Percentiles rank a stretch among this genome's conserved stretches.
These are phyloP conservation scores for Glomeris maerens DNA, from an alignment of 1,140 invertebrate genomes.

Conservation along the genomic window DNA sequence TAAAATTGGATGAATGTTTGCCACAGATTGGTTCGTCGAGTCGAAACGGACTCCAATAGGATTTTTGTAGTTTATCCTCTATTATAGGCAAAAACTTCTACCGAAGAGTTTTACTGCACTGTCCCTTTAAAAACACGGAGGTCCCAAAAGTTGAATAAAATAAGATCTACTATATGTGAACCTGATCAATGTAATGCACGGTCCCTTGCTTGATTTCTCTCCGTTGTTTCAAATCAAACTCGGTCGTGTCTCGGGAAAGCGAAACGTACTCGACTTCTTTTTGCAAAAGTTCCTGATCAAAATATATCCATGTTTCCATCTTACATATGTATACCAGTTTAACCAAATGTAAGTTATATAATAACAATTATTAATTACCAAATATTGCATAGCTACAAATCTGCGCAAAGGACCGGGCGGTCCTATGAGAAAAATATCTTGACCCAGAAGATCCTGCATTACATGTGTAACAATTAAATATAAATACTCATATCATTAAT, in stretches of 20 bases:
- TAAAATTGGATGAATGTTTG: too few species aligned
- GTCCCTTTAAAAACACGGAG: too few species aligned
- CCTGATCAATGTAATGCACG: constrained; percentile 86
- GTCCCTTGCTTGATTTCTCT: constrained; percentile 76
- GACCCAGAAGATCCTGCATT: constrained; percentile 52
- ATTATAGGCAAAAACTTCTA: too few species aligned
- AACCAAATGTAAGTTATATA: not conserved
- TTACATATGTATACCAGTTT: not conserved
- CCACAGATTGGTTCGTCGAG: too few species aligned
- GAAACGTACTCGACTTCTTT: constrained; percentile 86
- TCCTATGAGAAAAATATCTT: constrained; percentile 92
- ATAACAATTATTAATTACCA: constrained; percentile 23
- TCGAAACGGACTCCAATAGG: too few species aligned
- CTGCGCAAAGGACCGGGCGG: constrained; percentile 65
- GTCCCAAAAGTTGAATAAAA: too few species aligned
- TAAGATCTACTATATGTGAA: too few species aligned
- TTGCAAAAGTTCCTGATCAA: constrained; percentile 54
- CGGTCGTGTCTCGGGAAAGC: constrained; percentile 86
- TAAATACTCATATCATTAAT: not conserved
- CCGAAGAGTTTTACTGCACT: too few species aligned
- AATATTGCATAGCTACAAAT: constrained; percentile 65
- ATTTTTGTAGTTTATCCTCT: too few species aligned
- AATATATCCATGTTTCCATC: not conserved
- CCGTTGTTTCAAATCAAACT: constrained; percentile 89
- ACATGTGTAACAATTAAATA: constrained; percentile 22